Percentiles rank a stretch among this genome's conserved stretches.
Conservation (phyloP, 2,888 invertebrate genomes). For the Coleophora deauratella region DNA sequence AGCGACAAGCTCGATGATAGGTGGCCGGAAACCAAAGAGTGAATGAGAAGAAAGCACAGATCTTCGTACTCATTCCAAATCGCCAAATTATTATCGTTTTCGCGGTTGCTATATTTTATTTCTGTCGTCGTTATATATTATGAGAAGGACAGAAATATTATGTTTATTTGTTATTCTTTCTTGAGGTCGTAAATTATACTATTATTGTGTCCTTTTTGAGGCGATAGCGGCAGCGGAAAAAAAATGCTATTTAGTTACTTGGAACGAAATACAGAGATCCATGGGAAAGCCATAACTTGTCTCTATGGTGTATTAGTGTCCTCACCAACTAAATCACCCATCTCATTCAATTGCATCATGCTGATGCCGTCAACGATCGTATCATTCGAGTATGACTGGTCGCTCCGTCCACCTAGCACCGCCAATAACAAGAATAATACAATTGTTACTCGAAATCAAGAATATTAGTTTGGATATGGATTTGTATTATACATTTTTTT, state of each 20-base stretch:
- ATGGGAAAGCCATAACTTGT: no score
- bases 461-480: background rate
- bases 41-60: slow-evolving; percentile 7
- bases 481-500: no score
- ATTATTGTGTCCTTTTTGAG: no score
- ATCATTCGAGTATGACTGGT: slow-evolving; percentile 38
- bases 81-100: no score
- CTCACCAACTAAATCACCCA: slow-evolving; percentile 70
- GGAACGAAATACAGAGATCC: background rate
- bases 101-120: no score
- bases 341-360: slow-evolving; percentile 60
- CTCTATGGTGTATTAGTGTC: slow-evolving; percentile 6
- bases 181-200: no score
- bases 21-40: slow-evolving; percentile 63
- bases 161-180: no score
- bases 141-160: no score
- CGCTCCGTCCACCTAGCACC: slow-evolving; percentile 72
- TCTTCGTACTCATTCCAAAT: no score
- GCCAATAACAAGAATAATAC: slow-evolving; percentile 18
- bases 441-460: background rate
- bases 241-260: background rate
- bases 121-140: no score
- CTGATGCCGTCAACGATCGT: slow-evolving; percentile 46
- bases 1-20: slow-evolving; percentile 48
- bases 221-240: no score